These are phyloP conservation scores for Arrhopalites spinosus DNA, from an alignment of 2,888 invertebrate genomes.

Conservation along the genomic window DNA sequence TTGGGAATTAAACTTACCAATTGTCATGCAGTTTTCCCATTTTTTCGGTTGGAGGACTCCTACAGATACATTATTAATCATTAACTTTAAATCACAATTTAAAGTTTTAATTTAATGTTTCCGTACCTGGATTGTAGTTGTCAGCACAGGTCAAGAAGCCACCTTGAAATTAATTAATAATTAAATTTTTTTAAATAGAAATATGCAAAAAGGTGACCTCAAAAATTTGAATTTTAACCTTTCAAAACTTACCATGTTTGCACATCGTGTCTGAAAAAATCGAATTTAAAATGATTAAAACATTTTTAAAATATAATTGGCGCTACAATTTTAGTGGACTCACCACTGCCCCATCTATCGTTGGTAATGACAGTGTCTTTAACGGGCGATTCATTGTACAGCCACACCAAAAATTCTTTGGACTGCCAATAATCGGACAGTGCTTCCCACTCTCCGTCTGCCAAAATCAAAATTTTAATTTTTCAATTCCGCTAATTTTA, in stretches of 20 bases:
- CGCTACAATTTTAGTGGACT: slow-evolving; percentile 74
- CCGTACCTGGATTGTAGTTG: slow-evolving; percentile 79
- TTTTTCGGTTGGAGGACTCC: slow-evolving; percentile 75
- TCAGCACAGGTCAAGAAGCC: slow-evolving; percentile 86
- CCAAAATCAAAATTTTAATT: too few relatives aligned
- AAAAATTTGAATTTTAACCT: too few relatives aligned
- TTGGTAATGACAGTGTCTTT: slow-evolving; percentile 87
- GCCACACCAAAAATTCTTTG: slow-evolving; percentile 83
- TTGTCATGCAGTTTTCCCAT: slow-evolving; percentile 95
- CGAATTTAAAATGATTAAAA: too few relatives aligned
- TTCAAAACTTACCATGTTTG: too few relatives aligned
- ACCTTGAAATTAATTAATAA: slow-evolving; percentile 89
- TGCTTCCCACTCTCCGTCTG: slow-evolving; percentile 96
- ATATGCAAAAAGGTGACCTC: too few relatives aligned
- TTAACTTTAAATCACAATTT: background rate
- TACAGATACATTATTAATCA: slow-evolving; percentile 55
- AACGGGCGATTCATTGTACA: slow-evolving; percentile 92
- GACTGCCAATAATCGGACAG: slow-evolving; percentile 81
- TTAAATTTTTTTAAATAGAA: too few relatives aligned
- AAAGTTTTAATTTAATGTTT: too few relatives aligned
- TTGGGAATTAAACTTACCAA: too few relatives aligned
- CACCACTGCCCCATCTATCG: slow-evolving; percentile 88
- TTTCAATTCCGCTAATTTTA: too few relatives aligned
- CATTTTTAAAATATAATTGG: too few relatives aligned
- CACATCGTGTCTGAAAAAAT: too few relatives aligned